Base-by-base conservation (phyloP, 2,113 vertebrate species). In the Aptenodytes patagonicus region DNA sequence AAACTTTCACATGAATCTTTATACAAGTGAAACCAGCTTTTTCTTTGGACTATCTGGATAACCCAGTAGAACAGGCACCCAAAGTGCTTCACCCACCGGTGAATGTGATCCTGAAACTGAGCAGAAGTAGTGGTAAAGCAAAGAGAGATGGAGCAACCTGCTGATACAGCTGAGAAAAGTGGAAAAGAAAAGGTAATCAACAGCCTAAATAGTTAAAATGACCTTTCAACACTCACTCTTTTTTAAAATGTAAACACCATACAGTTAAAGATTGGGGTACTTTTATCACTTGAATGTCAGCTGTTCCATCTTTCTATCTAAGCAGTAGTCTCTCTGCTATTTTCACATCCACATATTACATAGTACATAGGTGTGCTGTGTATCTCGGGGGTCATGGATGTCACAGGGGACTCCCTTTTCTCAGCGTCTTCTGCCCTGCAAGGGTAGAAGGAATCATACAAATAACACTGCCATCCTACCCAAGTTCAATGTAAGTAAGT, bases 401-500 rank as follows among this genome's bases (percentile, higher is more conserved):
- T 51, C 72, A 19, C 57, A 57, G 51, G 44, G 34, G 25, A 22
- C 28, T 28, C 42, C 31, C 31, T 68, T 66, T 81, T 60, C 44
- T 68, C 79, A 62, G 55, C 4, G 1, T 54, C 4, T 34, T 52
- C 51, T 70, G 38, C 42, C 32, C 65, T 32, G 61, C n/a, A 9
- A 15, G 61, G 34, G 11, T 16, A 20, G 66, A 79, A 58, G 34
- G 40, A 80, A n/a, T 44, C 24, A 2, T 1, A 21, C 54, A 34
- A 42, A 42, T 42, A 54, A 7, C 32, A 38, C 31, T 55, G 40
- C 54, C 22, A 1, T 9, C 76, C 34, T 34, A 49, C 46, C 16
- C 0, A 1, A 46, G 18, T 26, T 38, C 21, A 11, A 1, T 6
- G 8, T 6, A 18, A 31, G 10, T 6, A 18, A 31, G 66, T 3